Percentiles rank a stretch among this genome's conserved stretches.
These are phyloP conservation scores for Antennarius maculatus DNA, from an alignment of 2,797 vertebrate species.

Conservation along the genomic window DNA sequence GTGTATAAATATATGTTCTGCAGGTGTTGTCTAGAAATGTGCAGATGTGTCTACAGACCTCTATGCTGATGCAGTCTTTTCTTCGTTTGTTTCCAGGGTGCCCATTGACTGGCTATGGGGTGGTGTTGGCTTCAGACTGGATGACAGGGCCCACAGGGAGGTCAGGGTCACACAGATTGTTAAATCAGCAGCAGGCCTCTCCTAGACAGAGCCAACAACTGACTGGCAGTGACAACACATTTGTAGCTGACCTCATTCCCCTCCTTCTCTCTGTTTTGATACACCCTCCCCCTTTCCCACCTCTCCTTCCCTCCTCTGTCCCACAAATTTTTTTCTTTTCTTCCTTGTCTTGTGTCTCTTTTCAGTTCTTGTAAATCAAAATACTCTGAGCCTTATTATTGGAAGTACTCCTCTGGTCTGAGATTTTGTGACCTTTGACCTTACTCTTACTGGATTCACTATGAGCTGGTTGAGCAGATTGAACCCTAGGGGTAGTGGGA, in stretches of 20 bases:
- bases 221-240: conserved; percentile 43
- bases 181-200: conserved; percentile 43
- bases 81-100: conserved; percentile 21
- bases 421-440: conserved; percentile 34
- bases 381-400: conserved; percentile 14
- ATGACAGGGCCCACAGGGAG: conserved; percentile 78
- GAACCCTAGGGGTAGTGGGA: conserved; percentile 85
- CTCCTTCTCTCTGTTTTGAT: conserved; percentile 22
- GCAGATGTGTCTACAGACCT: too few relatives aligned
- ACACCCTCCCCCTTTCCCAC: background rate
- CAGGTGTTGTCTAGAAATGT: too few relatives aligned
- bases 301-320: background rate
- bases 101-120: conserved; percentile 78
- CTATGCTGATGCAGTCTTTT: background rate
- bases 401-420: background rate
- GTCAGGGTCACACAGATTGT: conserved; percentile 57
- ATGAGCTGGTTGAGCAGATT: conserved; percentile 98
- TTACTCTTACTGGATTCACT: conserved; percentile 64
- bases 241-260: conserved; percentile 35
- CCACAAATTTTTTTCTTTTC: conserved; percentile 8
- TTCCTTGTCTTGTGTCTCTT: conserved; percentile 17
- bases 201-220: conserved; percentile 27
- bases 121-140: conserved; percentile 82
- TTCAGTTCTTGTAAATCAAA: conserved; percentile 4
- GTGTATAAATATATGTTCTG: too few relatives aligned